Evolutionary conservation across 2,113 vertebrate species (phyloP).

Genomic region (Myotis davidii): DNA sequence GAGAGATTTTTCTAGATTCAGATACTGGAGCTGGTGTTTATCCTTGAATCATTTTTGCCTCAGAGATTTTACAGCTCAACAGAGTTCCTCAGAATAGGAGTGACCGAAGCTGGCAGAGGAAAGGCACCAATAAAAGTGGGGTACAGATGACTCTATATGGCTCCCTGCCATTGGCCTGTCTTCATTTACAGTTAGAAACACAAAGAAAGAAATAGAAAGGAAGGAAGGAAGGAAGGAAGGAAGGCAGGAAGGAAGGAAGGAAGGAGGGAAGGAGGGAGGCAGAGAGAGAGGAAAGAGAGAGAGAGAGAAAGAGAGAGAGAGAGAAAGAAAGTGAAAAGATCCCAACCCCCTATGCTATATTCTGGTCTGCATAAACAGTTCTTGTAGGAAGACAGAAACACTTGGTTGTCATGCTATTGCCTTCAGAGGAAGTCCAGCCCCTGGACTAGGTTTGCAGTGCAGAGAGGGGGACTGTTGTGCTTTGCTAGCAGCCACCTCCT

Average conservation of each 20-base stretch:
- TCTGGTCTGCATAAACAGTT: background rate
- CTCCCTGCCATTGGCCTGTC: background rate
- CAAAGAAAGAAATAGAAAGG: background rate
- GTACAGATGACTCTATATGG: rapidly evolving
- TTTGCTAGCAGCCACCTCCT: background rate
- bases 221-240: no score
- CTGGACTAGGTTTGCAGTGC: background rate
- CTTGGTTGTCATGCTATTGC: rapidly evolving
- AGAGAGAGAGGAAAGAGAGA: background rate
- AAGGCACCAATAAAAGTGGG: background rate
- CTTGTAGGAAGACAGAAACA: background rate
- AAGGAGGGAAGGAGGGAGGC: background rate
- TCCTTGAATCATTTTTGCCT: background rate
- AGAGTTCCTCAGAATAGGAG: background rate
- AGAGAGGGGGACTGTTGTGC: rapidly evolving
- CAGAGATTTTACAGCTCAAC: background rate
- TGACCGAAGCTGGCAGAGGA: background rate
- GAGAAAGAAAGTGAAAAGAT: background rate
- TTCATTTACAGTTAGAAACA: background rate
- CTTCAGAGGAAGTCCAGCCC: background rate
- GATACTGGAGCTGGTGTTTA: background rate
- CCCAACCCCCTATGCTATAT: no score
- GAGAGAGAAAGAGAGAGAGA: no score
- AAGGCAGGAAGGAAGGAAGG: no score
- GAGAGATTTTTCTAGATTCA: background rate